Percentiles rank a stretch among this genome's conserved stretches.
These are phyloP conservation scores for Cephus runcator DNA, from an alignment of 2,888 invertebrate genomes.

Conservation along the genomic window DNA sequence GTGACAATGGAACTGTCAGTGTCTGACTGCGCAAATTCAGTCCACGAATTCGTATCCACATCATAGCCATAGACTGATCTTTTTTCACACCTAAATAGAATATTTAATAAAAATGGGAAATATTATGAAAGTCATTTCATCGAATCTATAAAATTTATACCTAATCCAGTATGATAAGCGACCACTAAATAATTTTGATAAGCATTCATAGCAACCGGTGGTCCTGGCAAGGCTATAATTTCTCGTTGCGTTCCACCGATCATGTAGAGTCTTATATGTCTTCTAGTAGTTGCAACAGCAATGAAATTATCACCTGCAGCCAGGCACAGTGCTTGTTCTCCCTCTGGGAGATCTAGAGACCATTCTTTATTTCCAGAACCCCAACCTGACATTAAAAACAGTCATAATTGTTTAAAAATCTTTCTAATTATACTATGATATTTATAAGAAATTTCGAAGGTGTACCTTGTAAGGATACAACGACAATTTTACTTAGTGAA, in stretches of 20 bases:
- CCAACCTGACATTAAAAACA: slow-evolving; percentile 54
- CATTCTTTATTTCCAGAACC: slow-evolving; percentile 86
- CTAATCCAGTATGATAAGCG: slow-evolving; percentile 73
- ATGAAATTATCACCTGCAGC: slow-evolving; percentile 77
- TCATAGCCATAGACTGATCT: slow-evolving; percentile 70
- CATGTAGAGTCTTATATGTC: slow-evolving; percentile 85
- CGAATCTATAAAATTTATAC: slow-evolving; percentile 51
- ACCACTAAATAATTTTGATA: slow-evolving; percentile 72
- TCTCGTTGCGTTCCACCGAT: slow-evolving; percentile 89
- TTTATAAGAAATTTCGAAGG: background rate
- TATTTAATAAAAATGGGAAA: slow-evolving; percentile 10
- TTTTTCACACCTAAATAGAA: slow-evolving; percentile 57
- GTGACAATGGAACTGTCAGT: slow-evolving; percentile 74
- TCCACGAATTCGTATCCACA: slow-evolving; percentile 67
- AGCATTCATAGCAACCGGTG: slow-evolving; percentile 76
- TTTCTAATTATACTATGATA: background rate
- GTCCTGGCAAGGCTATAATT: slow-evolving; percentile 78
- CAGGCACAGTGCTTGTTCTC: slow-evolving; percentile 80
- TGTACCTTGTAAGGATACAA: slow-evolving; percentile 54
- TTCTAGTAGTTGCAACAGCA: slow-evolving; percentile 80
- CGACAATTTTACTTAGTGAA: slow-evolving; percentile 70
- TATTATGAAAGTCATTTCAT: background rate
- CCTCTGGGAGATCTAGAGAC: slow-evolving; percentile 80
- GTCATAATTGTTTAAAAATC: background rate
- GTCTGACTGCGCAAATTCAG: slow-evolving; percentile 67